phyloP scores from a whole-genome alignment of 2,888 invertebrate genomes.

The Gastrophysa polygoni region DNA sequence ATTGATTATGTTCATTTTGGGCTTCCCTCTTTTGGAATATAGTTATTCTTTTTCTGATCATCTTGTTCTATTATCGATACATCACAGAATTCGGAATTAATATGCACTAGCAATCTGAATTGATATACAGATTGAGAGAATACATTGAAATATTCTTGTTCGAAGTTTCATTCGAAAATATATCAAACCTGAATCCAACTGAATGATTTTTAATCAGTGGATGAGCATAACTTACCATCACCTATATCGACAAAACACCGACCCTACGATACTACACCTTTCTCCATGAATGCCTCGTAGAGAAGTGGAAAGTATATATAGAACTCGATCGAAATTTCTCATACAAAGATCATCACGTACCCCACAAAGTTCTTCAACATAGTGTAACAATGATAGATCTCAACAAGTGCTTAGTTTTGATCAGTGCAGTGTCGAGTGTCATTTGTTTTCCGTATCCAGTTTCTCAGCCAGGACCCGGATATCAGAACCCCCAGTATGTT shows the following conservation, averaged over 20 bases:
- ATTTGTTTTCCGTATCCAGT: conserved; percentile 37
- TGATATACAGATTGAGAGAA: too few species aligned
- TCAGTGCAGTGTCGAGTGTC: conserved; percentile 26
- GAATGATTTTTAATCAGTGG: not conserved
- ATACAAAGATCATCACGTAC: not conserved
- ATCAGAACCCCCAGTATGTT: conserved; percentile 41
- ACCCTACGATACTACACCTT: conserved; percentile 39
- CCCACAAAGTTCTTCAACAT: not conserved
- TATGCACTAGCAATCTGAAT: too few species aligned
- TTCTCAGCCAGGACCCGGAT: conserved; percentile 43
- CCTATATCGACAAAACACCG: conserved; percentile 32
- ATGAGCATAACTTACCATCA: not conserved
- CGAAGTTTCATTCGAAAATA: too few species aligned
- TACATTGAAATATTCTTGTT: too few species aligned
- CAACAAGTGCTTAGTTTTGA: conserved; percentile 33
- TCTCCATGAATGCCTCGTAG: conserved; percentile 30
- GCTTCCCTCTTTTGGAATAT: too few species aligned
- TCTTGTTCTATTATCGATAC: too few species aligned
- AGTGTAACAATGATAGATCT: conserved; percentile 32
- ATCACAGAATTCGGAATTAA: too few species aligned
- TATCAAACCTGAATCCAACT: not conserved
- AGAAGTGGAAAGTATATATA: conserved; percentile 31
- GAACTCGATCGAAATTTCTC: conserved; percentile 15
- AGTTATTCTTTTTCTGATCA: too few species aligned
- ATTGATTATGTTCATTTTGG: too few species aligned